Conservation (phyloP, 2,888 invertebrate species). For the Prosopocoilus inquinatus region DNA sequence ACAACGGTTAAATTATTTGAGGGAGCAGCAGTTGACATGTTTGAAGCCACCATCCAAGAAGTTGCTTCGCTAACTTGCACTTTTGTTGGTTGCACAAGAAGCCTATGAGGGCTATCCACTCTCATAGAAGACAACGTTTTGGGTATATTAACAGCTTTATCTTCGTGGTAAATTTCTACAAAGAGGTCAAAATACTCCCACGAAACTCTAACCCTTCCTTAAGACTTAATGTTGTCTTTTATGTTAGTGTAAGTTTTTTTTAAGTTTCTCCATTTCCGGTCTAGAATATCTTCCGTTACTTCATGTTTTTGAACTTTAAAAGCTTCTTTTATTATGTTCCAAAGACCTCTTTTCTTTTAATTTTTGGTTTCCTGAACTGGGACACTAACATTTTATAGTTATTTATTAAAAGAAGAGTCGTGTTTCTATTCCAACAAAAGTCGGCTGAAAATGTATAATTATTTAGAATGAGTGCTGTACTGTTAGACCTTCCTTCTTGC, state of each 20-base stretch:
- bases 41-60: background rate
- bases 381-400: background rate
- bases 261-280: slow-evolving; percentile 1
- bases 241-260: background rate
- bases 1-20: background rate
- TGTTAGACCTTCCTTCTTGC: background rate
- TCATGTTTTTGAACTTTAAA: background rate
- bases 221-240: background rate
- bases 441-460: background rate
- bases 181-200: background rate
- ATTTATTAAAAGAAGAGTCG: background rate
- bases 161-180: background rate
- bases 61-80: background rate
- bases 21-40: background rate
- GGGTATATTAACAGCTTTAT: too few relatives aligned
- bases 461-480: background rate
- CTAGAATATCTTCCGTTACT: background rate
- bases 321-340: background rate
- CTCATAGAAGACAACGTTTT: background rate
- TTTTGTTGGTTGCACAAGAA: background rate
- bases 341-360: background rate
- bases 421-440: background rate
- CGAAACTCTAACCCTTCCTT: background rate
- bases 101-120: background rate
- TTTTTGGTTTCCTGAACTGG: too few relatives aligned